A percentile compares a stretch with the other conserved stretches of the same genome.
Conservation (phyloP, 1,140 invertebrate species). For the Notospermus geniculatus region DNA sequence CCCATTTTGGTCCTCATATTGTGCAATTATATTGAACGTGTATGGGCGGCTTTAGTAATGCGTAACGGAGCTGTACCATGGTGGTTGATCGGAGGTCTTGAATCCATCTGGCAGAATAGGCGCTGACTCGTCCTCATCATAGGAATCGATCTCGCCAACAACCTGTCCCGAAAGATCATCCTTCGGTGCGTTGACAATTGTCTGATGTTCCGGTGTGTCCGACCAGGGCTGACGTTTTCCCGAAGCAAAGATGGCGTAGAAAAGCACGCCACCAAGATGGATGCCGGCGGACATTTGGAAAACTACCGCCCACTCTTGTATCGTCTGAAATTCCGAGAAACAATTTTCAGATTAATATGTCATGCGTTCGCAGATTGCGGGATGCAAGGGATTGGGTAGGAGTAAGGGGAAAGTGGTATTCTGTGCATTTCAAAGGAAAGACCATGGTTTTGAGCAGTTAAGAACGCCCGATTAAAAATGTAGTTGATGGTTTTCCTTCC, state of each 20-base stretch:
- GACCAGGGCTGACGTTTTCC: slow-evolving; percentile 89
- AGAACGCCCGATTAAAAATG: too few species aligned
- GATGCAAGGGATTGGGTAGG: too few species aligned
- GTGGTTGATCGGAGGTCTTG: background rate
- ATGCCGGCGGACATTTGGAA: slow-evolving; percentile 91
- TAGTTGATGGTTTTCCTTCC: too few species aligned
- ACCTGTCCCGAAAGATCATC: background rate
- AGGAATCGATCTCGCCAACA: background rate
- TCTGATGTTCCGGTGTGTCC: background rate
- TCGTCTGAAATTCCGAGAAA: slow-evolving; percentile 51
- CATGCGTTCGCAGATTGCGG: too few species aligned
- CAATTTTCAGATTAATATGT: too few species aligned
- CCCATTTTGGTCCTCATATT: too few species aligned
- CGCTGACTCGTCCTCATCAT: too few species aligned
- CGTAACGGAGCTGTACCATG: background rate
- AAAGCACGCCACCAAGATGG: slow-evolving; percentile 89
- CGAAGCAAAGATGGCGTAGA: slow-evolving; percentile 93
- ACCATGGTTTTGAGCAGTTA: too few species aligned
- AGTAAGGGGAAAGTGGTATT: too few species aligned
- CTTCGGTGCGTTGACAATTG: background rate
- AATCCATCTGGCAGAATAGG: too few species aligned
- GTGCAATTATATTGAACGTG: too few species aligned
- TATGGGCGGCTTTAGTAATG: background rate
- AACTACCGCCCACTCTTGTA: slow-evolving; percentile 83
- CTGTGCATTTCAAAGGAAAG: too few species aligned